Percentiles rank a stretch among this genome's conserved stretches.
phyloP scores from a whole-genome alignment of 2,888 invertebrate species.

The Lepidochrysops patricia region DNA sequence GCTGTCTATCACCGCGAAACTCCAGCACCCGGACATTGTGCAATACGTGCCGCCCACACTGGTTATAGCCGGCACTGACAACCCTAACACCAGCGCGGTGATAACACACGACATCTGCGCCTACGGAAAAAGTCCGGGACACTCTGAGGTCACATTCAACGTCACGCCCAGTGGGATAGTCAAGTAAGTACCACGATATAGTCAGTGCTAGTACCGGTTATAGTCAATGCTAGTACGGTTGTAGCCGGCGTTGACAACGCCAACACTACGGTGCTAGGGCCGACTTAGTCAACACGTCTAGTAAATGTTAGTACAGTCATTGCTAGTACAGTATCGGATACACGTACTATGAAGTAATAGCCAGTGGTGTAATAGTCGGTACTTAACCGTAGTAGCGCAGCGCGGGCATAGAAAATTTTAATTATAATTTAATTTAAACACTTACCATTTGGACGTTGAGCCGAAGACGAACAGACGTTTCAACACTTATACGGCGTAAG shows the following conservation, averaged over 20 bases:
- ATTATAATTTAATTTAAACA: no score
- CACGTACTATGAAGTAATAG: no score
- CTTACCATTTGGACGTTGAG: no score
- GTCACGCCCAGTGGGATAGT: conserved; percentile 66
- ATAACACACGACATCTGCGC: conserved; percentile 68
- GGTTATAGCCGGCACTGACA: conserved; percentile 45
- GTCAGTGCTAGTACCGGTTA: conserved; percentile 13
- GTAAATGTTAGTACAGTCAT: no score
- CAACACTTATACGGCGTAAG: no score
- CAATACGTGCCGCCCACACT: conserved; percentile 67
- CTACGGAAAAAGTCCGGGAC: conserved; percentile 78
- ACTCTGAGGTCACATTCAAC: conserved; percentile 77
- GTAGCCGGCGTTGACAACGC: conserved; percentile 47
- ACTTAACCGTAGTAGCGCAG: no score
- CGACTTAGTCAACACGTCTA: no score
- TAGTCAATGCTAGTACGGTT: conserved; percentile 44
- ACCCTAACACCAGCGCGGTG: conserved; percentile 43
- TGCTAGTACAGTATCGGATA: no score
- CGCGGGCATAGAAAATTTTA: no score
- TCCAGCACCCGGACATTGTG: conserved; percentile 79
- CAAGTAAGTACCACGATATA: conserved; percentile 50
- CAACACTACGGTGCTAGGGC: conserved; percentile 33
- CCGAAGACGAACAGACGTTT: no score
- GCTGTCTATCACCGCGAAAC: conserved; percentile 67
- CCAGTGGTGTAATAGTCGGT: no score